A percentile compares a stretch with the other conserved stretches of the same genome.
These are phyloP conservation scores for Arizona elegans DNA, from an alignment of 2,113 vertebrate species.

Conservation along the genomic window DNA sequence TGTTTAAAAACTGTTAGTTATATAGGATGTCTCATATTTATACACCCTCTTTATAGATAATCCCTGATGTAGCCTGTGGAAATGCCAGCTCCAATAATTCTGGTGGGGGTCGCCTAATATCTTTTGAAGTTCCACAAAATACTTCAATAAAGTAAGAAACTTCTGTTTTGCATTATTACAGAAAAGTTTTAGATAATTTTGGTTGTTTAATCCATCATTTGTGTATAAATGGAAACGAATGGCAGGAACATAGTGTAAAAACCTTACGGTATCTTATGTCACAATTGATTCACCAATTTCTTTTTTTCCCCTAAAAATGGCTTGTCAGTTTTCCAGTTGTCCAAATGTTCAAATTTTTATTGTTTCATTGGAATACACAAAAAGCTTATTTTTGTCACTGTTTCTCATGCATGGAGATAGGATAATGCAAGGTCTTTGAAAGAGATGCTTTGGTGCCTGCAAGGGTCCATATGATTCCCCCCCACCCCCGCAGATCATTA, in stretches of 20 bases:
- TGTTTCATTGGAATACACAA: background rate
- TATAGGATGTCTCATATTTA: background rate
- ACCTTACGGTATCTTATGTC: background rate
- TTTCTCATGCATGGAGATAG: background rate
- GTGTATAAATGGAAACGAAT: background rate
- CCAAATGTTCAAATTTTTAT: background rate
- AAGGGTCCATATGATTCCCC: background rate
- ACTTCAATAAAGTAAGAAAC: constrained; percentile 90
- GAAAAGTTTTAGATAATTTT: constrained; percentile 1
- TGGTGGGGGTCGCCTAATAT: constrained; percentile 81
- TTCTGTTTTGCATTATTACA: background rate
- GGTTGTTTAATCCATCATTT: background rate
- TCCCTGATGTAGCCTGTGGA: constrained; percentile 82
- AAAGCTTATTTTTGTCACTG: background rate
- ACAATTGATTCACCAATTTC: background rate
- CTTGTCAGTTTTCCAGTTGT: background rate
- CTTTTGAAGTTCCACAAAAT: constrained; percentile 90
- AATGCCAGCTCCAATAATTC: constrained; percentile 86
- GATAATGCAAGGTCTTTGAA: background rate
- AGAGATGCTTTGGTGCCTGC: background rate
- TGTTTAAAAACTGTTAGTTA: background rate
- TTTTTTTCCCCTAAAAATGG: background rate
- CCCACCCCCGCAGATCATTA: background rate
- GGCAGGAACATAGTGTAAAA: background rate
- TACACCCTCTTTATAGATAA: constrained; percentile 67